Base-by-base conservation (phyloP, 2,797 vertebrate species). In the Cryptoblepharus egeriae region DNA sequence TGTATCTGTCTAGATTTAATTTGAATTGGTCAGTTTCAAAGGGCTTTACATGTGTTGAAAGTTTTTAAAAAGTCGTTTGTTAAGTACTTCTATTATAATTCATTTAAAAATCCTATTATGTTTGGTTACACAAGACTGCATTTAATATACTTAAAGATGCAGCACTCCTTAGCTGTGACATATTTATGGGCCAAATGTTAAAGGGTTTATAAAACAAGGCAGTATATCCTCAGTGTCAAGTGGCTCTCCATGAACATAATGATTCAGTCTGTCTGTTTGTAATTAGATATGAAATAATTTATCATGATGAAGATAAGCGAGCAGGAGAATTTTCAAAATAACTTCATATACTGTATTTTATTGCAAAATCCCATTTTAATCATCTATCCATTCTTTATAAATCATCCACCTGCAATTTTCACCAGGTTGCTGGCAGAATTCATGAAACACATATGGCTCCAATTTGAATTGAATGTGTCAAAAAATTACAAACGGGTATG, bases 31-130 rank as follows among this genome's bases (percentile, higher is more conserved):
- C 86, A 92, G 79, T 94, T 94, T 93, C 89, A 87, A 93, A 91
- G 89, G 88, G 39, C 75, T 93, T 92, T 93, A 93, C 87, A 93
- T 15, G 60, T 92, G 87, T 90, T 90, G 73, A 92, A 95, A 95
- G 85, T 93, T 95, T 91, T 5, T 9, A 49, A 74, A 91, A 96
- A 93, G 87, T 93, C 95, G 87, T 93, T 93, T 91, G 70, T 88
- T 92, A 92, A 95, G 89, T 91, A 92, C 68, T 93, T 91, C 85
- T 82, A 90, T 93, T 95, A 94, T 95, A 96, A 95, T 94, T 96
- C 93, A 94, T 94, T 94, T 94, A 80, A 95, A 96, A 96, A 96
- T 94, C 91, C 93, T 94, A 96, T 96, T 96, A 96, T 93, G 90
- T 96, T 95, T 94, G 85, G 96, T 95, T 95, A 96, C 95, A 96